Conservation (phyloP, 2,113 vertebrate genomes). For the Hydrolagus affinis region DNA sequence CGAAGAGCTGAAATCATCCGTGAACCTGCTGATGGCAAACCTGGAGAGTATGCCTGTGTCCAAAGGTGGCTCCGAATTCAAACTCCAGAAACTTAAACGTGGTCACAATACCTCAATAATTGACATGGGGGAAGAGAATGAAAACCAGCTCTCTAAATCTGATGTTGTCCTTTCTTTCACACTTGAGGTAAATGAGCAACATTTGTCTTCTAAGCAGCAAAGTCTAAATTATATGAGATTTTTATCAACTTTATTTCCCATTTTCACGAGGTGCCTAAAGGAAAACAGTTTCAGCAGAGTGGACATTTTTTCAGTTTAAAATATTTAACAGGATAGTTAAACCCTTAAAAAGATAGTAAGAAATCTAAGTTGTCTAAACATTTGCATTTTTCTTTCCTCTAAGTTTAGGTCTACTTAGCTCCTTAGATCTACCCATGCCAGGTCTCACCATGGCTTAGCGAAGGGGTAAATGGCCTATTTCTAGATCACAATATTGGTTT, state of each 20-base stretch:
- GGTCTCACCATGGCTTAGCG: too few relatives aligned
- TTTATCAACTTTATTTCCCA: neutral
- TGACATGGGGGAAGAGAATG: constrained; percentile 97
- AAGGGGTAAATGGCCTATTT: too few relatives aligned
- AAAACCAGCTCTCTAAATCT: constrained; percentile 95
- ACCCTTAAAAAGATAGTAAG: too few relatives aligned
- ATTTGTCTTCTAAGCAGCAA: neutral
- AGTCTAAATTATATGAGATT: neutral
- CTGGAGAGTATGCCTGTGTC: constrained; percentile 97
- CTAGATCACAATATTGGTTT: too few relatives aligned
- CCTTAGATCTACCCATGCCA: too few relatives aligned
- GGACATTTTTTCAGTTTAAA: too few relatives aligned
- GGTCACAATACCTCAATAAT: constrained; percentile 96
- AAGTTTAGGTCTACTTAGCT: too few relatives aligned
- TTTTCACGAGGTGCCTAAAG: too few relatives aligned
- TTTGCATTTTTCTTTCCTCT: too few relatives aligned
- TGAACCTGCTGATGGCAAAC: constrained; percentile 97
- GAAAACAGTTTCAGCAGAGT: too few relatives aligned
- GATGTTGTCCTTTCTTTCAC: constrained; percentile 92
- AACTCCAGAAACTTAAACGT: constrained; percentile 93
- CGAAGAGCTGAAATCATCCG: constrained; percentile 89
- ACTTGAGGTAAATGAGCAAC: constrained; percentile 70
- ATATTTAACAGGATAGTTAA: too few relatives aligned
- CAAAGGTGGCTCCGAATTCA: constrained; percentile 91
- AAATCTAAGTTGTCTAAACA: too few relatives aligned